Conservation (phyloP, 2,113 vertebrate species). For the Isurus oxyrinchus region DNA sequence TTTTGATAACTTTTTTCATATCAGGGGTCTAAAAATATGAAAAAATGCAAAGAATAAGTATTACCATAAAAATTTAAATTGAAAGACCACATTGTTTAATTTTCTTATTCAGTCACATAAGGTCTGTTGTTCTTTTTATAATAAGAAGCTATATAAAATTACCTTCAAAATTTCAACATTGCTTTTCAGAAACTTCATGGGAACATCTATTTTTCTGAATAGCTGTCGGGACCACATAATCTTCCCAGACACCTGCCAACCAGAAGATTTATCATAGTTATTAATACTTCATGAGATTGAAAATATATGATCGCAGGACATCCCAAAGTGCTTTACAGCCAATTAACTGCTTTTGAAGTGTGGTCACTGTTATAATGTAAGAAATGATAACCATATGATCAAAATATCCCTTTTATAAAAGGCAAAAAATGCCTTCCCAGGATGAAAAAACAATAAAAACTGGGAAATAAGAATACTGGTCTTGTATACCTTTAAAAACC, state of each 20-base stretch:
- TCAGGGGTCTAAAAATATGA: constrained; percentile 53
- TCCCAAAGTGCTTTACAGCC: background rate
- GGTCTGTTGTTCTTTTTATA: background rate
- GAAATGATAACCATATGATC: background rate
- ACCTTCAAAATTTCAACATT: constrained; percentile 64
- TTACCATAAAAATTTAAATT: background rate
- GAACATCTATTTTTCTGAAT: constrained; percentile 65
- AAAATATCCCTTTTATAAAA: background rate
- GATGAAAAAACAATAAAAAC: too few species aligned
- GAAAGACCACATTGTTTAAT: background rate
- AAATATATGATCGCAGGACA: background rate
- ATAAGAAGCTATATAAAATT: background rate
- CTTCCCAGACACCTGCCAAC: constrained; percentile 62
- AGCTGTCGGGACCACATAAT: constrained; percentile 73
- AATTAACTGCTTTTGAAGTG: background rate
- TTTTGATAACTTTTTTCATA: constrained; percentile 60
- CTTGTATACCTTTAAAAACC: too few species aligned
- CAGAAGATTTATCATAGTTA: background rate
- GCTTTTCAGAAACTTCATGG: constrained; percentile 67
- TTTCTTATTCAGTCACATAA: background rate
- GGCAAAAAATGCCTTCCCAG: background rate
- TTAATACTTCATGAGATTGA: background rate
- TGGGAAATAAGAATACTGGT: too few species aligned
- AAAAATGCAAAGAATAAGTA: constrained; percentile 12
- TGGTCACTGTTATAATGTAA: background rate